phyloP scores from a whole-genome alignment of 2,888 invertebrate genomes.

The Taphrorychus bicolor region DNA sequence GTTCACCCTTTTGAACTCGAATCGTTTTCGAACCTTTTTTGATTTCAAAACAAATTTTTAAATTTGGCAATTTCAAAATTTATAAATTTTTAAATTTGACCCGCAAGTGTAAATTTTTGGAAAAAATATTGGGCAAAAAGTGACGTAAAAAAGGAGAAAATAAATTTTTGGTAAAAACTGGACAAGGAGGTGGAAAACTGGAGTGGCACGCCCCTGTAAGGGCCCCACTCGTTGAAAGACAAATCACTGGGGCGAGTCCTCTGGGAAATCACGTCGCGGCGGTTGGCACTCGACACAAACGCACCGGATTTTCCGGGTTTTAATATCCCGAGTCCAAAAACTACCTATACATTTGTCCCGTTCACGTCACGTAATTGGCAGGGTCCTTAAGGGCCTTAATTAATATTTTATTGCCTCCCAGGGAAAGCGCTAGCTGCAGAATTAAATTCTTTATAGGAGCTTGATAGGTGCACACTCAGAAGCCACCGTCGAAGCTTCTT shows the following conservation, averaged over 20 bases:
- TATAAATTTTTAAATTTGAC: no score
- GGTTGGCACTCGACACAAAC: slow-evolving; percentile 22
- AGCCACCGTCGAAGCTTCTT: no score
- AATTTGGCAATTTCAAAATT: no score
- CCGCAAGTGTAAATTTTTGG: no score
- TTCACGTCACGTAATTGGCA: not conserved
- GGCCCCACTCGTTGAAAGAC: slow-evolving; percentile 6
- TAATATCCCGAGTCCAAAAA: slow-evolving; percentile 23
- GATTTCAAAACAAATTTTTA: no score
- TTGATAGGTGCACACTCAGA: no score
- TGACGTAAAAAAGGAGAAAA: no score
- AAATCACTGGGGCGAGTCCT: slow-evolving; percentile 20
- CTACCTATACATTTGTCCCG: slow-evolving; percentile 5
- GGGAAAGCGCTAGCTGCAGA: not conserved
- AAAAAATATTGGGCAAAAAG: no score
- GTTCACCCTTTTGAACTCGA: no score
- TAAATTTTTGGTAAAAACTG: no score
- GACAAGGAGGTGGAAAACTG: no score
- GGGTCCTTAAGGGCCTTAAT: not conserved
- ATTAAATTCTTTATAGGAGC: not conserved
- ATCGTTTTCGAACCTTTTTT: no score
- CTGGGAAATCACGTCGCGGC: slow-evolving; percentile 28
- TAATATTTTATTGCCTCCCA: not conserved
- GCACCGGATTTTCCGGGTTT: slow-evolving; percentile 26
- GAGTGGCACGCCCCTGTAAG: not conserved